phyloP scores from a whole-genome alignment of 2,888 invertebrate species.

The Griposia aprilina region DNA sequence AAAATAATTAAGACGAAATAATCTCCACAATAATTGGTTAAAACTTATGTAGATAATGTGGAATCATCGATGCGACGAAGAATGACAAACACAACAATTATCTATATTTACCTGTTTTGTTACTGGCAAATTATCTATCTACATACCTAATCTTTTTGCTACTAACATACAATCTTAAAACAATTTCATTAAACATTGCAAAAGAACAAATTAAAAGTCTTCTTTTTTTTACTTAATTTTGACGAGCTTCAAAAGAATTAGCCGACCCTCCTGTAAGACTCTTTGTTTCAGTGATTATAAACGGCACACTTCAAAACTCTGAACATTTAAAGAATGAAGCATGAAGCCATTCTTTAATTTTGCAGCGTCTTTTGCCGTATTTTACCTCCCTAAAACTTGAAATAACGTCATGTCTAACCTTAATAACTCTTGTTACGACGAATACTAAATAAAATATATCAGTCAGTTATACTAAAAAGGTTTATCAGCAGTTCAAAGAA shows the following conservation, averaged over 20 bases:
- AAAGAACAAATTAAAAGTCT: neutral
- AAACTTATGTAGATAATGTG: neutral
- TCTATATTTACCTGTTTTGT: neutral
- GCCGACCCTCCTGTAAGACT: neutral
- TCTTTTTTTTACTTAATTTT: slow-evolving; percentile 1
- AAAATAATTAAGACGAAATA: neutral
- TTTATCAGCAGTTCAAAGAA: slow-evolving; percentile 27
- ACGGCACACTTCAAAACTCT: slow-evolving; percentile 23
- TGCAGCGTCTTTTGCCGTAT: neutral
- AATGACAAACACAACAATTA: neutral
- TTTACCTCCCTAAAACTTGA: slow-evolving; percentile 10
- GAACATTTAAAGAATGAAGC: slow-evolving; percentile 16
- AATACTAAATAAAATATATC: slow-evolving; percentile 18
- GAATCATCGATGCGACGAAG: neutral
- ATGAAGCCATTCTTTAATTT: neutral
- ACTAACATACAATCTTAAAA: too few relatives aligned
- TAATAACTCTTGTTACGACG: slow-evolving; percentile 4
- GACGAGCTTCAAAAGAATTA: slow-evolving; percentile 19
- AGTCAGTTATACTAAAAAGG: slow-evolving; percentile 12
- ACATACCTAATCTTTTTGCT: neutral
- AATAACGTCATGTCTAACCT: slow-evolving; percentile 9
- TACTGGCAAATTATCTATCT: neutral
- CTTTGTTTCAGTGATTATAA: slow-evolving; percentile 17
- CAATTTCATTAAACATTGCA: neutral
- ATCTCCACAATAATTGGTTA: neutral